These are phyloP conservation scores for Ceramica pisi DNA, from an alignment of 2,888 invertebrate genomes.

Conservation along the genomic window DNA sequence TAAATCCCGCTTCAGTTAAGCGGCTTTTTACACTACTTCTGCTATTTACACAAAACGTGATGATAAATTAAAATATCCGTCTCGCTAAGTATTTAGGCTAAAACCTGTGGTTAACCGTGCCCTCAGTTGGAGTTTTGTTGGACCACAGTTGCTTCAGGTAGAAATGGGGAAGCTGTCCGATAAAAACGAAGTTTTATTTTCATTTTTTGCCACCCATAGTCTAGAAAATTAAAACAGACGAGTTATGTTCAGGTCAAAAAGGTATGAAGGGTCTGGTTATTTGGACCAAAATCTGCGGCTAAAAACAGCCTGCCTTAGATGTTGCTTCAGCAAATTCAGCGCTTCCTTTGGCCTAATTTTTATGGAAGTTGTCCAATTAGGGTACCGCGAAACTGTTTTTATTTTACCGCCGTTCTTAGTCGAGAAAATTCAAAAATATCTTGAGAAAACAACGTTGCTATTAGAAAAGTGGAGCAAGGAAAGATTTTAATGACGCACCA, in stretches of 20 bases:
- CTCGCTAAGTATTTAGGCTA: background rate
- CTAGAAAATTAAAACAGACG: constrained; percentile 1
- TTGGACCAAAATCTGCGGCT: background rate
- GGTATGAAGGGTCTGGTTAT: background rate
- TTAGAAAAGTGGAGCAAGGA: constrained; percentile 36
- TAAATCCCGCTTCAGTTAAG: constrained; percentile 7
- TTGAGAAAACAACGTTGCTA: constrained; percentile 35
- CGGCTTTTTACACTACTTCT: no score
- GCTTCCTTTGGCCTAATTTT: background rate
- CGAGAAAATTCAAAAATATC: constrained; percentile 29
- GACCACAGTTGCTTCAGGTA: background rate
- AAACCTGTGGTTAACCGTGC: background rate
- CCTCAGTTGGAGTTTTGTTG: background rate
- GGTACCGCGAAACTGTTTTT: background rate
- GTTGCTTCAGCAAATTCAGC: constrained; percentile 13
- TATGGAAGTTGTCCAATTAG: constrained; percentile 12
- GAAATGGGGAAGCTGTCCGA: background rate
- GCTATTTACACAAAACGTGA: constrained; percentile 2
- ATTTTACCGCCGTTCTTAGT: constrained; percentile 14
- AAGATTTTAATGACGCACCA: constrained; percentile 63
- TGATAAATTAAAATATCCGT: background rate
- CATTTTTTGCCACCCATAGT: no score
- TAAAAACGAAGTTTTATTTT: constrained; percentile 11
- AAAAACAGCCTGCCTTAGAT: background rate
- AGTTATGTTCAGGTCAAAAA: background rate